phyloP scores from a whole-genome alignment of 1,140 invertebrate genomes.

The Eufriesea mexicana region DNA sequence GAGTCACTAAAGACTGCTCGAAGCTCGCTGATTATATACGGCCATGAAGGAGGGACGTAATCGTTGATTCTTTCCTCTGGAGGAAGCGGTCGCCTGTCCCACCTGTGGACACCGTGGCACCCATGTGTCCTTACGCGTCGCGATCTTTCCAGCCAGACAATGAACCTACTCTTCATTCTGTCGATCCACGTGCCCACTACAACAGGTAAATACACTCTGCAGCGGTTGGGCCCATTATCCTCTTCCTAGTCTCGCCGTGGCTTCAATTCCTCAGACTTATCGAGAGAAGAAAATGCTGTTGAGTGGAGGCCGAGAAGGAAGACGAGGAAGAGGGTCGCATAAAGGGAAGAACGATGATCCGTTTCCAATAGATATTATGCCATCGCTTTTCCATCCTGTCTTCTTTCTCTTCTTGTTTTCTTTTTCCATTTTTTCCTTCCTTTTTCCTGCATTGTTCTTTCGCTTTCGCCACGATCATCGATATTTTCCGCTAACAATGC shows the following conservation, averaged over 20 bases:
- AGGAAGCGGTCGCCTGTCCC: constrained; percentile 44
- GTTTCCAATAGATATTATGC: constrained; percentile 59
- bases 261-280: constrained; percentile 52
- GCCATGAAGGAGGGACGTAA: constrained; percentile 38
- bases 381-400: neutral
- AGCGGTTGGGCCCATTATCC: constrained; percentile 57
- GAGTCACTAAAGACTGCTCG: constrained; percentile 18
- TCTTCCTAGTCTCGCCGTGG: constrained; percentile 46
- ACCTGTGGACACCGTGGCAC: constrained; percentile 51
- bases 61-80: constrained; percentile 52
- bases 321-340: constrained; percentile 9
- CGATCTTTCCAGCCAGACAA: constrained; percentile 61
- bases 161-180: constrained; percentile 71
- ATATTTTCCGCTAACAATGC: constrained; percentile 38
- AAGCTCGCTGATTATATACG: constrained; percentile 44
- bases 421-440: neutral
- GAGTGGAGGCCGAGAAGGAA: neutral
- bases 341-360: constrained; percentile 49
- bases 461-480: neutral
- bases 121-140: constrained; percentile 42
- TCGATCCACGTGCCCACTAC: constrained; percentile 64
- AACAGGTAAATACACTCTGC: constrained; percentile 59
- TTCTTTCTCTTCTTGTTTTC: too few species aligned
- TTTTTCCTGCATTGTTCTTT: neutral
- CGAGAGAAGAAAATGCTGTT: constrained; percentile 34